Percentiles rank a stretch among this genome's conserved stretches.
Conservation (phyloP, 2,113 vertebrate species). For the Notarius lentiginosus region DNA sequence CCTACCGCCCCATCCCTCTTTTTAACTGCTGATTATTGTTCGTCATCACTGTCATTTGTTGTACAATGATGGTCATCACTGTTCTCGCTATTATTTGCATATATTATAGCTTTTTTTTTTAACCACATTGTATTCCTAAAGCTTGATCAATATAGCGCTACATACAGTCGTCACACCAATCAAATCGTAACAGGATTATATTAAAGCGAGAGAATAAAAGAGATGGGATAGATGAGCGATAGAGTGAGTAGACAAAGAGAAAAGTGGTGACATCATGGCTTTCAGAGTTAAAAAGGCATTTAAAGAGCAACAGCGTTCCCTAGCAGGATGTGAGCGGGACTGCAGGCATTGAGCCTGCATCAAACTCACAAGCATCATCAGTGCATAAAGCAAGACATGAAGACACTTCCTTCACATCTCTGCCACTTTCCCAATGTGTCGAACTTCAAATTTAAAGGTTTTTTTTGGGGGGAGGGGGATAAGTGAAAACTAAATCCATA, state of each 20-base stretch:
- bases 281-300: not conserved
- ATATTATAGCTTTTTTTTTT: not conserved
- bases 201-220: not conserved
- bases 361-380: not conserved
- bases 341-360: slow-evolving; percentile 24
- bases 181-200: not conserved
- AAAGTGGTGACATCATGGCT: slow-evolving; percentile 45
- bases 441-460: not conserved
- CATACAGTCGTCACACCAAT: not conserved
- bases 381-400: not conserved
- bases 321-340: slow-evolving; percentile 30
- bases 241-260: slow-evolving; percentile 1
- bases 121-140: not conserved
- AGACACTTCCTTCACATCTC: not conserved
- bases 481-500: not conserved
- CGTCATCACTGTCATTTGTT: not conserved
- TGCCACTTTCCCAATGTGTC: too few relatives aligned
- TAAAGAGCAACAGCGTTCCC: slow-evolving; percentile 59
- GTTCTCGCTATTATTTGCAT: not conserved
- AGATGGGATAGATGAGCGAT: not conserved
- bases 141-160: not conserved
- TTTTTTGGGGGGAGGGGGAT: not conserved
- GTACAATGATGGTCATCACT: not conserved
- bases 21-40: not conserved
- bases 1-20: not conserved